These are phyloP conservation scores for Idris sp. DNA, from an alignment of 1,140 invertebrate genomes.

Conservation along the genomic window DNA sequence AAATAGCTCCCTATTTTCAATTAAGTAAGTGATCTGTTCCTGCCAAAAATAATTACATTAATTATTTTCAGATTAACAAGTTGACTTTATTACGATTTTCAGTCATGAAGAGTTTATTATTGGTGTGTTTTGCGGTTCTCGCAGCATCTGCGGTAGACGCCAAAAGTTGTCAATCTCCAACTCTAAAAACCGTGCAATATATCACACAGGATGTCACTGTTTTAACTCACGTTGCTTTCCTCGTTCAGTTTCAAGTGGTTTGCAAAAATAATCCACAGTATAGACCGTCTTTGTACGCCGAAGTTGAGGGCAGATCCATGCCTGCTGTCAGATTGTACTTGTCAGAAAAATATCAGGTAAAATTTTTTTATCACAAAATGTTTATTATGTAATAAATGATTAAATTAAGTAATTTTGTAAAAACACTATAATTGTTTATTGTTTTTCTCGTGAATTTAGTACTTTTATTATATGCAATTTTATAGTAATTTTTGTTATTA, in stretches of 20 bases:
- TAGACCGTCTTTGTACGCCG: constrained; percentile 85
- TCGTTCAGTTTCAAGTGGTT: constrained; percentile 85
- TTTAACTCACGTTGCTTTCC: constrained; percentile 88
- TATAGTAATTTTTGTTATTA: too few species aligned
- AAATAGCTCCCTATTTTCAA: neutral
- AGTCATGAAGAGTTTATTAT: constrained; percentile 56
- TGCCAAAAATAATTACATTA: neutral
- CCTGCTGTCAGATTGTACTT: constrained; percentile 86
- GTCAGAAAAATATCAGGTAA: constrained; percentile 88
- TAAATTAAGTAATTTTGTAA: too few species aligned
- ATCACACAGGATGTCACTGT: constrained; percentile 94
- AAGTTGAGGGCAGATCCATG: constrained; percentile 88
- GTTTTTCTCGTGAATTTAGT: too few species aligned
- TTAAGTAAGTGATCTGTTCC: neutral
- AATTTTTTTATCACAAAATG: too few species aligned
- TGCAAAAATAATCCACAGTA: constrained; percentile 43
- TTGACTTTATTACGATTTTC: constrained; percentile 16
- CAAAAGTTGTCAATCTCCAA: constrained; percentile 74
- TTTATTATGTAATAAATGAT: too few species aligned
- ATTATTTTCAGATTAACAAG: constrained; percentile 4
- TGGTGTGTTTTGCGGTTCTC: constrained; percentile 22
- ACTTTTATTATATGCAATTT: too few species aligned
- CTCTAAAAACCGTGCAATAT: constrained; percentile 78
- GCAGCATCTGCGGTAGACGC: constrained; percentile 78
- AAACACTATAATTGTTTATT: too few species aligned